Evolutionary conservation across 2,797 vertebrate genomes (phyloP), one percentile per base, ranked within the genome.

Genomic region (Peromyscus attwateri): DNA sequence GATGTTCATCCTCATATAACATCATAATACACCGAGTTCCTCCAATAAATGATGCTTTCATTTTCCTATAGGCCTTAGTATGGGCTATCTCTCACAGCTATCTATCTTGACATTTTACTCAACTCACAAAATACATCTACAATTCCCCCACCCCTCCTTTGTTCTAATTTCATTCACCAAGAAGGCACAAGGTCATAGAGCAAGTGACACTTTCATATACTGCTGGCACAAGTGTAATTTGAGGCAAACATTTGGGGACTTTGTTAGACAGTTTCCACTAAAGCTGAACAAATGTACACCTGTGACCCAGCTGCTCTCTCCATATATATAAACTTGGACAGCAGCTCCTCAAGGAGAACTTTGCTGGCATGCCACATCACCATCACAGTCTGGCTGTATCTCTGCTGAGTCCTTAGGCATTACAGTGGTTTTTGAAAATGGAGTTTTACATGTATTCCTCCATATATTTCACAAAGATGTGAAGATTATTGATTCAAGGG

Each of bases 161-260:
- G 77, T 62, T 23, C 13, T 95, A 94, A 91, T 46, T 91, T 93
- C 16, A 87, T 87, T 43, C 4, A 10, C 25, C 31, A 75, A 82
- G 40, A 77, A 87, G 40, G 68, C 34, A 75, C 21, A 91, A 80
- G 21, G 27, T 83, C 92, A 25, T 88, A 85, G 66, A 95, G 89
- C 1, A 95, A 77, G 6, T 94, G 87, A 79, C 52, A 94, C 25
- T 55, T 12, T 92, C 68, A 73, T 83, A 75, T 89, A 97, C 21
- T 64, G 55, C 46, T 89, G 62, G 68, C 77, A 27, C 19, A 68
- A 91, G 66, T 94, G n/a, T 66, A 91, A 96, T 89, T 66, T 94
- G 52, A 71, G 29, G 79, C 11, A 94, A 92, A 89, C 4, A 57
- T 81, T 14, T 84, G 76, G 6, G 80, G 91, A 95, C 79, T 90